A percentile compares a stretch with the other conserved stretches of the same genome.
phyloP scores from a whole-genome alignment of 2,113 vertebrate genomes.

The Symphodus melops region DNA sequence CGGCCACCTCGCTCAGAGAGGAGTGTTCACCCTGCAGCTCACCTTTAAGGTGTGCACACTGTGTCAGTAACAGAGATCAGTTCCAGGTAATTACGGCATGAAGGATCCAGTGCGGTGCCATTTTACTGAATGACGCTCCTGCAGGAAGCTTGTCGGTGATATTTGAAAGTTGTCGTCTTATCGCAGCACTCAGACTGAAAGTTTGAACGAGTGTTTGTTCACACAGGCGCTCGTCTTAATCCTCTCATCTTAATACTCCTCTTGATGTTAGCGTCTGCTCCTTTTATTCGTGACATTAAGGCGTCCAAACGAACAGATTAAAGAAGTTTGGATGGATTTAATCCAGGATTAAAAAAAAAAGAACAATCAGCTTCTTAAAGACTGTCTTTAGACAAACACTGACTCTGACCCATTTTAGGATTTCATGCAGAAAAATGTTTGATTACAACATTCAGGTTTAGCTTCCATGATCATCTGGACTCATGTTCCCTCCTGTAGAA shows the following conservation, averaged over 20 bases:
- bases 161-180: background rate
- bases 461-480: no score
- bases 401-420: constrained; percentile 1
- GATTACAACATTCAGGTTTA: no score
- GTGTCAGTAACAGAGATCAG: background rate
- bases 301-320: background rate
- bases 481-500: no score
- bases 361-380: background rate
- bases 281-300: background rate
- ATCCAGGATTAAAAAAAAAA: background rate
- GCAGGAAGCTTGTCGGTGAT: background rate
- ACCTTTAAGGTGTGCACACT: background rate
- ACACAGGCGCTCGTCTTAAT: background rate
- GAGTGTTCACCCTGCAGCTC: background rate
- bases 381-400: background rate
- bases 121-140: background rate
- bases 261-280: background rate
- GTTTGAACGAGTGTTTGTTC: background rate
- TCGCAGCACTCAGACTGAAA: background rate
- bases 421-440: no score
- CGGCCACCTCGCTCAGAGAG: constrained; percentile 32
- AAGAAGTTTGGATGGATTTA: constrained; percentile 2
- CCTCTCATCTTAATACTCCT: background rate
- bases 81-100: background rate
- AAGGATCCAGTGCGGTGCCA: no score